These are phyloP conservation scores for Elegia similella DNA, from an alignment of 2,888 invertebrate genomes.

Conservation along the genomic window DNA sequence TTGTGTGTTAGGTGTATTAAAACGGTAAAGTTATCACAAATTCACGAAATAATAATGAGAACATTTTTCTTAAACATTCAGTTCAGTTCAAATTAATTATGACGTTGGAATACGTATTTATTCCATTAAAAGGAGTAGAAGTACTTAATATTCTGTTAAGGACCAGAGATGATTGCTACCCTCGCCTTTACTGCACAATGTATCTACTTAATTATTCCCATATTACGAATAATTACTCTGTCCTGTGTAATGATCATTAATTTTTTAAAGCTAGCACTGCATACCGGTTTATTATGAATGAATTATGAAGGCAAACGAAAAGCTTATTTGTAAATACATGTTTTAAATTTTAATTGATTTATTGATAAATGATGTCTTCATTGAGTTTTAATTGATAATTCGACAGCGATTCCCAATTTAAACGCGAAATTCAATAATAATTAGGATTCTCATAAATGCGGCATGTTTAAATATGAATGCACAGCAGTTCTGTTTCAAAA, in stretches of 20 bases:
- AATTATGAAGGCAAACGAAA: constrained; percentile 16
- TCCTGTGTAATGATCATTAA: constrained; percentile 1
- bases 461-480: constrained; percentile 30
- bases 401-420: constrained; percentile 38
- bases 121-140: background rate
- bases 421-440: constrained; percentile 40
- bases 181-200: background rate
- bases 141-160: background rate
- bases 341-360: constrained; percentile 16
- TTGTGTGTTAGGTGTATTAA: too few species aligned
- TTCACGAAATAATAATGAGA: too few species aligned
- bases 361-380: constrained; percentile 42
- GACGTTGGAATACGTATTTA: background rate
- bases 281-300: constrained; percentile 3
- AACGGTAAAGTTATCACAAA: too few species aligned
- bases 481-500: background rate
- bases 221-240: constrained; percentile 2
- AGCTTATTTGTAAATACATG: constrained; percentile 14
- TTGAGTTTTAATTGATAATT: constrained; percentile 51
- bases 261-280: background rate
- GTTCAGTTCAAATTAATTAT: background rate
- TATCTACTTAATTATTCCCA: background rate
- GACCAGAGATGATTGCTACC: background rate
- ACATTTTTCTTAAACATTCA: background rate
- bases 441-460: constrained; percentile 29